Evolutionary conservation across 1,140 invertebrate species (phyloP), one percentile per base, ranked within the genome.

Genomic region (Pseudomyrmex concolor): DNA sequence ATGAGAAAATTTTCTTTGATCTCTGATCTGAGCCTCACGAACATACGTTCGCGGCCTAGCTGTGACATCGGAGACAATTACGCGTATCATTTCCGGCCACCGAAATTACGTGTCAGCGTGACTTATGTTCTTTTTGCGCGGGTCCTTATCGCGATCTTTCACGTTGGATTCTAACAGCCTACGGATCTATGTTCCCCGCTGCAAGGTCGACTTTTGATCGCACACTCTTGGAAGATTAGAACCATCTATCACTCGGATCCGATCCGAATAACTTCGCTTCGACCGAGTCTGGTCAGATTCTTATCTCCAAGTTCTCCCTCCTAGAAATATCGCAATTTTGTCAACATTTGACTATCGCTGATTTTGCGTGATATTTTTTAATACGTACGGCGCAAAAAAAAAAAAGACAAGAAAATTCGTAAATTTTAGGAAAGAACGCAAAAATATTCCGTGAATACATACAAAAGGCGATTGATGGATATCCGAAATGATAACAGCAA

Each of bases 211-310:
- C 63, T 67, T 45, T 76, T 45, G 64, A 73, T 88, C 87, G 68
- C 50, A 10, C 67, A 55, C 66, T 74, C 17, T 72, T 76, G 57
- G 34, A 45, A 85, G 86, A 90, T 89, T 89, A 88, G 84, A 84
- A 86, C 83, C 91, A 93, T 93, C 91, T 90, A 92, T 93, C 92
- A 93, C 83, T 63, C 74, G 82, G 83, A 91, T 92, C 89, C 88
- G 91, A 92, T 92, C 85, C 76, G 84, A 90, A 91, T 92, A 92
- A 89, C 67, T 72, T 86, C 85, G 78, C 83, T 88, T 84, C 70
- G 25, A 67, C 62, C 17, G 25, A 48, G 64, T 71, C 60, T 67
- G 12, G 70, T 43, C 50, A 82, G 89, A 92, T 92, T 84, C 81
- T 91, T 90, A 91, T 57, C 10, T 8, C 68, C 85, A 68, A 86